Evolutionary conservation across 2,888 invertebrate genomes (phyloP).

Genomic region (Drosophila yooni): DNA sequence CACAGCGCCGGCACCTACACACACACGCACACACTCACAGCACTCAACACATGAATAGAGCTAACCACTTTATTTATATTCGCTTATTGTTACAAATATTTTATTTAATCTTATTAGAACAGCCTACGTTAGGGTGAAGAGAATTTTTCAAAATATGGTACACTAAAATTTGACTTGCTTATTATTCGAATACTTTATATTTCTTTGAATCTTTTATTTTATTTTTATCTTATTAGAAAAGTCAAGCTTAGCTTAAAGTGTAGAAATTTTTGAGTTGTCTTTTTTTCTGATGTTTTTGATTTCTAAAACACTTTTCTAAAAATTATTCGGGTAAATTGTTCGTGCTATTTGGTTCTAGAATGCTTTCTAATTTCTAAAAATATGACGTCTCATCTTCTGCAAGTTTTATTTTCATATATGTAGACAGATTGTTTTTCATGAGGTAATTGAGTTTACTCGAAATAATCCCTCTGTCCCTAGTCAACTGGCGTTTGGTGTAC

Average conservation of each 20-base stretch:
- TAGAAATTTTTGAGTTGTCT: too few species aligned
- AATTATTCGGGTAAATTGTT: not conserved
- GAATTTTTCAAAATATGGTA: not conserved
- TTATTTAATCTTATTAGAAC: not conserved
- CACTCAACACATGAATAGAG: constrained; percentile 11
- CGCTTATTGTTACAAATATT: not conserved
- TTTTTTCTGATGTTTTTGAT: not conserved
- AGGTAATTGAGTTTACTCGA: not conserved
- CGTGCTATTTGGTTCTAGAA: not conserved
- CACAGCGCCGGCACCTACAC: constrained; percentile 17
- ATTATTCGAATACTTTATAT: not conserved
- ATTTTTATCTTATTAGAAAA: not conserved
- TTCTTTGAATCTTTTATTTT: not conserved
- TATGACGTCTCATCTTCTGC: not conserved
- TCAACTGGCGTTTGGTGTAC: constrained; percentile 8
- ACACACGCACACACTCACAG: constrained; percentile 13
- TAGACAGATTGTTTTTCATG: not conserved
- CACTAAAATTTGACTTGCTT: not conserved
- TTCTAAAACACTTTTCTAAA: not conserved
- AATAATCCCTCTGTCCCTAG: constrained; percentile 1
- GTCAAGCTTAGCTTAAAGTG: not conserved
- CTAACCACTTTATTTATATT: not conserved
- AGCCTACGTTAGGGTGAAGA: not conserved
- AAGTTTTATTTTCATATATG: not conserved
- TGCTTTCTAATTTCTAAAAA: not conserved